Evolutionary conservation across 2,113 vertebrate species (phyloP).

Genomic region (Paradisaea rubra): DNA sequence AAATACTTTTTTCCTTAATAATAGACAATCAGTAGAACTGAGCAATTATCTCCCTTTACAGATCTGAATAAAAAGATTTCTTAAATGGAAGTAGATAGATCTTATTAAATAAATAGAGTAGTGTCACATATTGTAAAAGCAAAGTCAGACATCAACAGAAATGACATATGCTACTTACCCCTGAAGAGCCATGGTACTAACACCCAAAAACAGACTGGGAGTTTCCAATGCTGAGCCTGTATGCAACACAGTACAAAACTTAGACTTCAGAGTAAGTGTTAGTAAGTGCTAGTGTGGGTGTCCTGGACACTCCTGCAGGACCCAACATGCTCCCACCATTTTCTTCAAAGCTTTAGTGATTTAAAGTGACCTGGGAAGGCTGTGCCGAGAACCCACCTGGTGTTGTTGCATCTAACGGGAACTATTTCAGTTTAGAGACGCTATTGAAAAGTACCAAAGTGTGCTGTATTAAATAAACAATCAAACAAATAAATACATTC

Average conservation of each 20-base stretch:
- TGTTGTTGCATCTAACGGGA: background rate
- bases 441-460: background rate
- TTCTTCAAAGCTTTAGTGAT: background rate
- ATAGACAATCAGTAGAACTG: background rate
- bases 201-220: background rate
- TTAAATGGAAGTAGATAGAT: background rate
- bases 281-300: background rate
- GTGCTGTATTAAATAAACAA: background rate
- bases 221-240: background rate
- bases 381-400: background rate
- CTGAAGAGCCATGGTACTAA: background rate
- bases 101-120: background rate
- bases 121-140: background rate
- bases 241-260: accelerated
- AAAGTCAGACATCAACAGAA: background rate
- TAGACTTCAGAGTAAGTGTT: background rate
- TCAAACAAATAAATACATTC: background rate
- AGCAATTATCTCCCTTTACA: constrained; percentile 28
- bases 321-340: background rate
- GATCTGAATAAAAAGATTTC: constrained; percentile 11
- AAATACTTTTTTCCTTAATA: constrained; percentile 6
- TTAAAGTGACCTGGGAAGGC: background rate
- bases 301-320: background rate
- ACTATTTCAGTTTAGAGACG: background rate
- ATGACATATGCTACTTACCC: background rate